These are phyloP conservation scores for Muscicapa striata DNA, from an alignment of 2,797 vertebrate species.

Conservation along the genomic window DNA sequence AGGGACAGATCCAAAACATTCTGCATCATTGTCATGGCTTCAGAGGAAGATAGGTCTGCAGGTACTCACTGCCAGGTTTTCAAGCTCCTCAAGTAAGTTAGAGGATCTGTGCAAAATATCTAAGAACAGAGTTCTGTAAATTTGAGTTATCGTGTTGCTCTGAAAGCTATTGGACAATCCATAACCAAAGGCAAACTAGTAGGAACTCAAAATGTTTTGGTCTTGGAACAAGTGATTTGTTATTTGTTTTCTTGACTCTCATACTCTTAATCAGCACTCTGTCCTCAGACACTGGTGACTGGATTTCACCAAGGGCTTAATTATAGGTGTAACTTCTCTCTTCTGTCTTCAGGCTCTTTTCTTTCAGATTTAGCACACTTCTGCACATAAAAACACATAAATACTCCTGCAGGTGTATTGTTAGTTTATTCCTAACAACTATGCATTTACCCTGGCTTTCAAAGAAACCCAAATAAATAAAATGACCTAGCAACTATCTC, in stretches of 20 bases:
- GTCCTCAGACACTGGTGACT: background rate
- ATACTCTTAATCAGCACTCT: background rate
- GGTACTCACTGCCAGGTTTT: background rate
- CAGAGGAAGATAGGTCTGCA: background rate
- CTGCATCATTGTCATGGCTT: fast-evolving
- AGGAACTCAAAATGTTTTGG: background rate
- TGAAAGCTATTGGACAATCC: background rate
- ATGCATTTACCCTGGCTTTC: background rate
- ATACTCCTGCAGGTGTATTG: background rate
- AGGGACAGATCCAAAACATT: background rate
- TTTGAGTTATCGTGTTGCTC: background rate
- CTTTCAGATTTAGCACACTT: background rate
- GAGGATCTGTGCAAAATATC: background rate
- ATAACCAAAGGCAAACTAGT: background rate
- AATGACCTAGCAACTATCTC: background rate
- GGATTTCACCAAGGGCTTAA: conserved; percentile 16
- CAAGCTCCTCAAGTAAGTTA: background rate
- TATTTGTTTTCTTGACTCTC: background rate
- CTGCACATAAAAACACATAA: background rate
- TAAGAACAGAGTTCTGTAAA: background rate
- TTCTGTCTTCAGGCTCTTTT: background rate
- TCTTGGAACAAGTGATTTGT: background rate
- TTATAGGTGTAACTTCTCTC: background rate
- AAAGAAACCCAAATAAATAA: background rate
- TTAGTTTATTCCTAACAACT: background rate